Evolutionary conservation across 2,888 invertebrate genomes (phyloP), one percentile per base, ranked within the genome.

Genomic region (Hypsopygia costalis): DNA sequence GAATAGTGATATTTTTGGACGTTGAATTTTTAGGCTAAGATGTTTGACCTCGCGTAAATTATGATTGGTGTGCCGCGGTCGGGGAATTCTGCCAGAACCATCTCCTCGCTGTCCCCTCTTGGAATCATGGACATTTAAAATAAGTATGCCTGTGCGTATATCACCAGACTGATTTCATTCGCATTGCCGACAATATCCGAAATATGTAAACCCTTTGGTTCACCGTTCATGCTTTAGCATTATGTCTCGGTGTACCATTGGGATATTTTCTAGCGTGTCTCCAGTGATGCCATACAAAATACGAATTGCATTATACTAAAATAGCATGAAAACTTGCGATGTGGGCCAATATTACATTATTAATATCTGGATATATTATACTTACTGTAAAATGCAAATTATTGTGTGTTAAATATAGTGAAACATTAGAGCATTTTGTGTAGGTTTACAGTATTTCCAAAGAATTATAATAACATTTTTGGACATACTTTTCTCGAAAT

Each of bases 11-110:
- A 61, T 63, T 61, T 25, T 59, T 59, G 62, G 63, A 58, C 62
- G 62, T 62, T 67, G 56, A 58, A 53, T 58, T 56, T 58, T 49
- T 52, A 46, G 52, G 42, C 43, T 49, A 42, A 44, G 32, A 31
- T 51, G 61, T 57, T 59, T 71, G 62, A 71, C 72, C 68, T 78
- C 72, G 74, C 76, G 63, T 56, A 47, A 46, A 40, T 42, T 44
- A 41, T 46, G 34, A n/a, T 38, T 27, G 22, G 43, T 34, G 38
- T 31, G 32, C 28, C 28, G 36, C 31, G 10, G 20, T 41, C 22
- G 21, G 12, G 25, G 29, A 34, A 36, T 36, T 36, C 11, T 36
- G 38, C 32, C 6, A 38, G 33, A n/a, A 41, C 35, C 29, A 41
- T 50, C 41, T 41, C 38, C 44, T 47, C 45, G 44, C 36, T 39